A percentile compares a stretch with the other conserved stretches of the same genome.
Evolutionary conservation across 1,140 invertebrate genomes (phyloP).

Genomic region (Musca vetustissima): DNA sequence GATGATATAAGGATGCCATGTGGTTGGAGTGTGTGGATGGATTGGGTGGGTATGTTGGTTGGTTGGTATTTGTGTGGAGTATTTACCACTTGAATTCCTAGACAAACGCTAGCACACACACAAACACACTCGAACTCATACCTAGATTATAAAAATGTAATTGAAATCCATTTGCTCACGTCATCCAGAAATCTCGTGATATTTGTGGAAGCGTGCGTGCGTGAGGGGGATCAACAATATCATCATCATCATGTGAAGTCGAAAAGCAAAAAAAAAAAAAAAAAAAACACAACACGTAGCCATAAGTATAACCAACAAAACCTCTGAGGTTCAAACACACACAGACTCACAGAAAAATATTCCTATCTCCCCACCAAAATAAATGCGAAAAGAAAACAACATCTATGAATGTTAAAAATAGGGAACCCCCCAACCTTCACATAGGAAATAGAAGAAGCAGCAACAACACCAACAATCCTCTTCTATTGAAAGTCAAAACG

Average conservation of each 20-base stretch:
- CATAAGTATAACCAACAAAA: background rate
- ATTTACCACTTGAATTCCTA: constrained; percentile 7
- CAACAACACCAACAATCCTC: background rate
- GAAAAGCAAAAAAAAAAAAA: background rate
- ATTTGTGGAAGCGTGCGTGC: no score
- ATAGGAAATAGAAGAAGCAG: background rate
- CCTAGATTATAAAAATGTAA: background rate
- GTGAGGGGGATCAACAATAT: no score
- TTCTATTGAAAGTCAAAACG: background rate
- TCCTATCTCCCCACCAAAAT: no score
- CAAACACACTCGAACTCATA: background rate
- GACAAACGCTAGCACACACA: background rate
- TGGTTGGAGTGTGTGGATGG: no score
- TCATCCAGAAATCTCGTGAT: constrained; percentile 17
- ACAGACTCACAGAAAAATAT: background rate
- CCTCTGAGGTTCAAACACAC: constrained; percentile 2
- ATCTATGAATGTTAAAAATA: no score
- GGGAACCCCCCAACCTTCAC: background rate
- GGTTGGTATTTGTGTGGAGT: no score
- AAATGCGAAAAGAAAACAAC: no score
- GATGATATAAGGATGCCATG: no score
- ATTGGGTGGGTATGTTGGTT: no score
- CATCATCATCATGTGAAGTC: no score
- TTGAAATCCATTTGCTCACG: constrained; percentile 22
- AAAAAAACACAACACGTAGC: constrained; percentile 10